Base-by-base conservation (phyloP, 2,888 invertebrate genomes). In the Chirona hameri region DNA sequence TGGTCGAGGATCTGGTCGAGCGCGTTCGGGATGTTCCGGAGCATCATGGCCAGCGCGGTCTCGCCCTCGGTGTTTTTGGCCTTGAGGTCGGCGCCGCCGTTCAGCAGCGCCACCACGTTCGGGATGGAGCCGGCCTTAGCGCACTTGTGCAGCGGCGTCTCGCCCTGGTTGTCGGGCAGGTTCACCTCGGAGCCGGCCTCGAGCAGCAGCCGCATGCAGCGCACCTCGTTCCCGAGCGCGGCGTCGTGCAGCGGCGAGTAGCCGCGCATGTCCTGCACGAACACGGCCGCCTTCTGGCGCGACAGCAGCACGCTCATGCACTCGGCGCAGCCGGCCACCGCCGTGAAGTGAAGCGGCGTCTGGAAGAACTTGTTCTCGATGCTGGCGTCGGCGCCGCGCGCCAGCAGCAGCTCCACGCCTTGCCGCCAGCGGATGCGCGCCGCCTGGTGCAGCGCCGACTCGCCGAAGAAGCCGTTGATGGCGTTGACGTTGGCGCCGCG, bases 111-210 rank as follows among this genome's bases (percentile, higher is more conserved):
- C 85, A 88, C 87, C 81, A 92, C 90, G 81, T 91, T 90, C 83
- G 91, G 91, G 85, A 91, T 89, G 84, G 91, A 91, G 0, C 92
- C 91, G 84, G 91, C 89, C 83, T 90, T 89, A 76, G 91, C 90
- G 5, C 92, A 92, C 82, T 91, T 88, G 85, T 91, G 91, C 4
- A 85, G 83, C 10, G 85, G 84, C 24, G 91, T 91, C 82, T 88
- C 87, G 0, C 91, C 91, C n/a, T 87, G 87, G 24, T 86, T 86
- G 84, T 91, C 90, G n/a, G 89, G 87, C 76, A 88, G 88, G 3
- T 88, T 87, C 0, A 90, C 88, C 2, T 88, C 88, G 0, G 89
- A 89, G 3, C 89, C 90, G 21, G 88, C 88, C 5, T 89, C 87
- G 5, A 91, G 86, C 0, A 91, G 86, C 46, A 83, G 31, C 0